Base-by-base conservation (phyloP, 2,888 invertebrate genomes). In the Ornithoptera priamus region DNA sequence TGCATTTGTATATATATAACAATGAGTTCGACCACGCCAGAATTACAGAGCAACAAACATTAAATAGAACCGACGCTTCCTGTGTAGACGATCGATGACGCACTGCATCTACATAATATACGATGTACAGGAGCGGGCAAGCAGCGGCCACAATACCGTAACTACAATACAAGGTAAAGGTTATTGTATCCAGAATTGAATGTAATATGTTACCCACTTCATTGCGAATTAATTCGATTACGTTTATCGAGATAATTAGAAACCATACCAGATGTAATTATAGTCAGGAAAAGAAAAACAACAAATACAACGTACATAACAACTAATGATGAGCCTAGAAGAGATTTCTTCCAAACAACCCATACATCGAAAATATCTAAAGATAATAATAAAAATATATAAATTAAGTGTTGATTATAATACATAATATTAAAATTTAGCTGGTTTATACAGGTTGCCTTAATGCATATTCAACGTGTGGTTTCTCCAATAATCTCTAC, bases 111-210 rank as follows among this genome's bases (percentile, higher is more conserved):
- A 65, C 30, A 30, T 30, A 30, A 30, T 71, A 65, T 72, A 72
- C 74, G 70, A 59, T 65, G 61, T 65, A 62, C 67, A 75, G 73
- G 72, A 75, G 75, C 72, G 70, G 67, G 59, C 68, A 46, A 36
- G 74, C 75, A 72, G 75, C 77, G 62, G 74, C 72, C 75, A 77
- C 81, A 79, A 80, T 79, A 74, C 77, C 76, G 73, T 72, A 72
- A 75, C 76, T 72, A 87, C 86, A 88, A 87, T 87, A 82, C 89
- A 88, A 90, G 88, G 89, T 88, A 89, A 89, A 89, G 87, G 86
- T 90, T 86, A 89, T 88, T 88, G 88, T 86, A 79, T 77, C 80
- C 83, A 82, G 82, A 85, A 84, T 84, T 83, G 83, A 74, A 80
- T 78, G 78, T 82, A 82, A 85, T 84, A 85, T 75, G 81, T 78